phyloP scores from a whole-genome alignment of 92 coral and sea anemone species.

The Actinernus sp. region DNA sequence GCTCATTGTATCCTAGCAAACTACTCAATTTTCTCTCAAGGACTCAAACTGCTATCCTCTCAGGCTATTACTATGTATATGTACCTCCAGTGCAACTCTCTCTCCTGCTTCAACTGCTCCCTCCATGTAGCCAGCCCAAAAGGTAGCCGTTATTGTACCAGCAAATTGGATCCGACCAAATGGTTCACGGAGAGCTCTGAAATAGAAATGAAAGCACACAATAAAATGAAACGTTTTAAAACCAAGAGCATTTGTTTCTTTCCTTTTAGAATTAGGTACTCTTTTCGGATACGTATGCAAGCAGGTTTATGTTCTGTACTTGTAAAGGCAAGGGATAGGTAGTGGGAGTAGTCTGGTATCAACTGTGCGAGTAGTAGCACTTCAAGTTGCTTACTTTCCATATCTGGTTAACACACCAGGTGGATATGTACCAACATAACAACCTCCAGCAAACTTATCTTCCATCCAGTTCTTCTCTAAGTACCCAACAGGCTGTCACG shows the following conservation, averaged over 20 bases:
- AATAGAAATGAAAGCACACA: neutral
- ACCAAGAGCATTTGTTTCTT: no score
- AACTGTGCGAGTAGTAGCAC: no score
- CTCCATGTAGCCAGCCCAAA: conserved; percentile 87
- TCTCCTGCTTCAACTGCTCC: conserved; percentile 88
- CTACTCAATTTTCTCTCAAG: no score
- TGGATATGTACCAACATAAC: conserved; percentile 79
- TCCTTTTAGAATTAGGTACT: no score
- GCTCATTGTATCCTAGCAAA: no score
- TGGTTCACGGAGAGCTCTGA: conserved; percentile 50
- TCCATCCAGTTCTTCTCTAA: conserved; percentile 88
- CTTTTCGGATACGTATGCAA: no score
- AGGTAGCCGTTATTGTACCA: conserved; percentile 77
- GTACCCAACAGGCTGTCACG: conserved; percentile 67
- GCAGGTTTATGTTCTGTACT: no score
- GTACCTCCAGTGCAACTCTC: conserved; percentile 78
- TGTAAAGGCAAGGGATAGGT: no score
- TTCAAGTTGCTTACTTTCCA: conserved; percentile 72
- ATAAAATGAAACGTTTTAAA: neutral
- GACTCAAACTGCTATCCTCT: no score
- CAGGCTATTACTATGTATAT: no score
- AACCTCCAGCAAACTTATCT: conserved; percentile 86
- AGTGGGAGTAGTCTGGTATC: neutral
- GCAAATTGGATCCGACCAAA: conserved; percentile 81
- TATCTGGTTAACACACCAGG: conserved; percentile 74